Conservation (phyloP, 2,797 vertebrate genomes). For the Smutsia gigantea region DNA sequence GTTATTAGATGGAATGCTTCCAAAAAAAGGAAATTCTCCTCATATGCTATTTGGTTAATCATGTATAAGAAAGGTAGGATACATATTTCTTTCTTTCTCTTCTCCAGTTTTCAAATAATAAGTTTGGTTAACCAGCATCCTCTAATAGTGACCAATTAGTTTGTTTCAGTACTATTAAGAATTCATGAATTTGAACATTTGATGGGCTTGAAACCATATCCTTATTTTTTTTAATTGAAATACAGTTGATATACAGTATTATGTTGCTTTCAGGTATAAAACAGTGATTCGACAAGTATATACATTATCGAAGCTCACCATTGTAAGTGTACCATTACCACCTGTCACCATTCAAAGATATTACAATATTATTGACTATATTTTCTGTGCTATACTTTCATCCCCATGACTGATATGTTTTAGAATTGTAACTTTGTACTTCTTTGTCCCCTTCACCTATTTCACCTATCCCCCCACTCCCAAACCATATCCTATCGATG, state of each 20-base stretch:
- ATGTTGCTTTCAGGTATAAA: no score
- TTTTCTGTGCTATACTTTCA: no score
- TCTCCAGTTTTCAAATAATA: neutral
- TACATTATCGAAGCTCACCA: no score
- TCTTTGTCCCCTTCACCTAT: no score
- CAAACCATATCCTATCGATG: neutral
- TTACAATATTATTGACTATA: no score
- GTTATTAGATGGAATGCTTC: neutral
- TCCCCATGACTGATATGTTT: no score
- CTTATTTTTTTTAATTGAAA: neutral
- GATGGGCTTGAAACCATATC: neutral
- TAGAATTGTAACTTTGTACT: no score
- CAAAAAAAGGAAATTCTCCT: neutral
- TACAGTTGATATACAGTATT: no score
- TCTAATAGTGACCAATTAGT: neutral
- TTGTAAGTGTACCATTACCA: no score
- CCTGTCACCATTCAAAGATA: no score
- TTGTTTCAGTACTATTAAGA: neutral
- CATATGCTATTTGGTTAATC: neutral
- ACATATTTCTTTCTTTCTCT: neutral
- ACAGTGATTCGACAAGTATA: no score
- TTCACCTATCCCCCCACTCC: no score
- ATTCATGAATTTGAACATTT: neutral
- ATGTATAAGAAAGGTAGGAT: neutral
- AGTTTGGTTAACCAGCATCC: neutral